These are phyloP conservation scores for Hymenochirus boettgeri DNA, from an alignment of 2,113 vertebrate genomes.

Conservation along the genomic window DNA sequence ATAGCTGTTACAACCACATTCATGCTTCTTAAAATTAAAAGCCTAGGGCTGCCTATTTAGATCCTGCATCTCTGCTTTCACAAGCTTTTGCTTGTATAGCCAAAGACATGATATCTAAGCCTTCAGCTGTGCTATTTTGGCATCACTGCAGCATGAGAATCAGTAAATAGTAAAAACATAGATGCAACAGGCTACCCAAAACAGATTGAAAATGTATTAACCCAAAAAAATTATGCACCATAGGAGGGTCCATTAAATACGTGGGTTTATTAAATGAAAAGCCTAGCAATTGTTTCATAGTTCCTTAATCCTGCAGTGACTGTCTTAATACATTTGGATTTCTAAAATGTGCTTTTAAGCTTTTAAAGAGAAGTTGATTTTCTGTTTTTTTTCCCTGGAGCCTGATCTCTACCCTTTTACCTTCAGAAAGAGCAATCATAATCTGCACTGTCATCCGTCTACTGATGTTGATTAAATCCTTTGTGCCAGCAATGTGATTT, in stretches of 20 bases:
- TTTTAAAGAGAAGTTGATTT: constrained; percentile 16
- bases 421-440: constrained; percentile 13
- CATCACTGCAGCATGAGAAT: background rate
- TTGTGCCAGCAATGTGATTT: constrained; percentile 45
- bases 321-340: background rate
- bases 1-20: background rate
- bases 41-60: background rate
- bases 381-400: background rate
- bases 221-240: background rate
- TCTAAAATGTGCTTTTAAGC: background rate
- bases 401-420: constrained; percentile 15
- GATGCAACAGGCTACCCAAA: background rate
- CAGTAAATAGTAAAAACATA: background rate
- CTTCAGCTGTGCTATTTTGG: background rate
- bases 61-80: background rate
- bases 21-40: background rate
- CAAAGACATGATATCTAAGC: background rate
- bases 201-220: background rate
- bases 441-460: constrained; percentile 1
- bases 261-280: background rate
- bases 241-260: background rate
- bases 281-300: background rate
- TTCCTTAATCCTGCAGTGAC: background rate
- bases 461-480: constrained; percentile 47
- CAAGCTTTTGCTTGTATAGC: background rate